Evolutionary conservation across 2,888 invertebrate species (phyloP).

Genomic region (Melolontha melolontha): DNA sequence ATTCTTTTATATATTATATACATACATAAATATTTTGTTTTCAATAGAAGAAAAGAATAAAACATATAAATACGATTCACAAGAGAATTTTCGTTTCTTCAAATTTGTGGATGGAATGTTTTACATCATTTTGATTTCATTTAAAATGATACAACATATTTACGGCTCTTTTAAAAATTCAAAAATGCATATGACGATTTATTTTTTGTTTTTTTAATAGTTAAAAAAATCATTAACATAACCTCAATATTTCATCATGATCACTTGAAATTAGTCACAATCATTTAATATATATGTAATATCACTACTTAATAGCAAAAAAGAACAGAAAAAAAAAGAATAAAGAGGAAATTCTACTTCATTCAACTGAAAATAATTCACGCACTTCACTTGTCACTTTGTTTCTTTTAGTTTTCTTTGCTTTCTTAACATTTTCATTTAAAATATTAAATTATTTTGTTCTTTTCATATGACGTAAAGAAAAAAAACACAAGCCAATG

Average conservation of each 20-base stretch:
- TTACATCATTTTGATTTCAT: slow-evolving; percentile 35
- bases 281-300: slow-evolving; percentile 40
- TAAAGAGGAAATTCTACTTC: slow-evolving; percentile 46
- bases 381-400: slow-evolving; percentile 62
- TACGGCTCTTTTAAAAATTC: slow-evolving; percentile 12
- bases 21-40: neutral
- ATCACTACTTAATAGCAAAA: slow-evolving; percentile 60
- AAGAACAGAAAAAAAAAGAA: slow-evolving; percentile 36
- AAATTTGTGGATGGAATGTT: slow-evolving; percentile 51
- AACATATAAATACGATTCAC: slow-evolving; percentile 16
- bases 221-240: neutral
- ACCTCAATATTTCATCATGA: slow-evolving; percentile 55
- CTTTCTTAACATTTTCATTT: slow-evolving; percentile 13
- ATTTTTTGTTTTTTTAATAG: neutral
- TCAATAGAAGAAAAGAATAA: slow-evolving; percentile 20
- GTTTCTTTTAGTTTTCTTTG: slow-evolving; percentile 51
- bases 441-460: neutral
- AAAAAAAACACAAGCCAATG: no score
- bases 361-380: slow-evolving; percentile 55
- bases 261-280: slow-evolving; percentile 62
- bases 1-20: slow-evolving; percentile 13
- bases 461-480: slow-evolving; percentile 3
- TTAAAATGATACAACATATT: slow-evolving; percentile 42
- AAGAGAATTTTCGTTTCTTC: slow-evolving; percentile 27
- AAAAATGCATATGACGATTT: slow-evolving; percentile 32